These are phyloP conservation scores for Melanocharis versteri DNA, from an alignment of 2,113 vertebrate species.

Conservation along the genomic window DNA sequence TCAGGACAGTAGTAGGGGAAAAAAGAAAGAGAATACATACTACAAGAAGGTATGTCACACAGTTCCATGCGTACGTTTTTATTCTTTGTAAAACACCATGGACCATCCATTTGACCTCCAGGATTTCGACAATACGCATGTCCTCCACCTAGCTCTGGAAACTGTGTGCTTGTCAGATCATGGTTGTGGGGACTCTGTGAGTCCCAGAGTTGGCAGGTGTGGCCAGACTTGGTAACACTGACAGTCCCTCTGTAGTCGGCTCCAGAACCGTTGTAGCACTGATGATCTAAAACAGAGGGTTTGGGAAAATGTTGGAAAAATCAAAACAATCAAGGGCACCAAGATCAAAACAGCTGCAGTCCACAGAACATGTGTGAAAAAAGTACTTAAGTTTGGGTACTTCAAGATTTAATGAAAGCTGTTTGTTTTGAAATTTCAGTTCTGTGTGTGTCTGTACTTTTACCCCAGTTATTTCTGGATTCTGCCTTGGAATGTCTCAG, in stretches of 20 bases:
- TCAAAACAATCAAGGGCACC: neutral
- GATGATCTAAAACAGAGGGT: slow-evolving; percentile 79
- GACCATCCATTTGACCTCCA: slow-evolving; percentile 90
- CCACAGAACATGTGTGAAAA: neutral
- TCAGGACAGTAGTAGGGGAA: neutral
- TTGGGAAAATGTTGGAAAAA: neutral
- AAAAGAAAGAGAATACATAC: slow-evolving; percentile 82
- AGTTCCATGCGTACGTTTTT: slow-evolving; percentile 88
- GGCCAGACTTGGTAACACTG: slow-evolving; percentile 87
- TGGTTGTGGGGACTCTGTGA: slow-evolving; percentile 89
- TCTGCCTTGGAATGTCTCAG: neutral
- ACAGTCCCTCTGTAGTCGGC: slow-evolving; percentile 85
- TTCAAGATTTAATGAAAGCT: neutral
- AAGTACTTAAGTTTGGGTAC: neutral
- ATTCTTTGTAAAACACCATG: slow-evolving; percentile 97
- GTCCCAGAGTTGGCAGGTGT: slow-evolving; percentile 89
- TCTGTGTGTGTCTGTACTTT: neutral
- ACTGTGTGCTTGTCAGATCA: slow-evolving; percentile 78
- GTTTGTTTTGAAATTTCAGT: neutral
- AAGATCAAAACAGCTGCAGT: neutral
- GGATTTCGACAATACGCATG: slow-evolving; percentile 96
- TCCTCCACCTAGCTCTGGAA: slow-evolving; percentile 87
- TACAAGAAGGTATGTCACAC: slow-evolving; percentile 91
- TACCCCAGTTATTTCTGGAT: neutral
- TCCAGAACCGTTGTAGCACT: slow-evolving; percentile 92